phyloP scores from a whole-genome alignment of 2,888 invertebrate genomes.

The Scelioninae gen. 1 region DNA sequence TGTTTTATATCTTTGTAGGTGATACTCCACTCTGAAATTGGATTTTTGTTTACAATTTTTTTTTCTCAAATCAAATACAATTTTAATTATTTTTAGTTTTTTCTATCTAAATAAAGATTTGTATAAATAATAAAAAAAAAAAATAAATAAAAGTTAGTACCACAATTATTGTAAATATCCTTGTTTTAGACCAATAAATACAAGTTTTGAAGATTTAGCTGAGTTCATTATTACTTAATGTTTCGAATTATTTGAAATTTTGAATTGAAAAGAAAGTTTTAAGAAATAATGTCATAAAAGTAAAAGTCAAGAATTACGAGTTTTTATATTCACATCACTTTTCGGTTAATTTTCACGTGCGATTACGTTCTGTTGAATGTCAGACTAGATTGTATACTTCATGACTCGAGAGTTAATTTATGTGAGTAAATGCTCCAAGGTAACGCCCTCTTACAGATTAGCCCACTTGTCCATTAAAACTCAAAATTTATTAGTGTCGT shows the following conservation, averaged over 20 bases:
- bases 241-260: too few relatives aligned
- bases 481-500: neutral
- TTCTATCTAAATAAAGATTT: too few relatives aligned
- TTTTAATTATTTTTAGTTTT: neutral
- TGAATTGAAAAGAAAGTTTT: too few relatives aligned
- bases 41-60: neutral
- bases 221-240: too few relatives aligned
- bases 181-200: too few relatives aligned
- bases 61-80: neutral
- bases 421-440: neutral
- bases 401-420: constrained; percentile 9
- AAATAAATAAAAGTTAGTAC: too few relatives aligned
- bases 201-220: too few relatives aligned
- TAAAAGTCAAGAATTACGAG: neutral
- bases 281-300: neutral
- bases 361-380: constrained; percentile 11
- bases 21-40: neutral
- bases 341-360: constrained; percentile 6
- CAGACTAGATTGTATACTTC: constrained; percentile 10
- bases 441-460: constrained; percentile 4
- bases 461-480: constrained; percentile 2
- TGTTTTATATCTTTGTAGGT: constrained; percentile 26
- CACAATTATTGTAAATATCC: too few relatives aligned
- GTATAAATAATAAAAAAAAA: too few relatives aligned
- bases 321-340: neutral